Conservation (phyloP, 2,113 vertebrate species). For the Anoplopoma fimbria region DNA sequence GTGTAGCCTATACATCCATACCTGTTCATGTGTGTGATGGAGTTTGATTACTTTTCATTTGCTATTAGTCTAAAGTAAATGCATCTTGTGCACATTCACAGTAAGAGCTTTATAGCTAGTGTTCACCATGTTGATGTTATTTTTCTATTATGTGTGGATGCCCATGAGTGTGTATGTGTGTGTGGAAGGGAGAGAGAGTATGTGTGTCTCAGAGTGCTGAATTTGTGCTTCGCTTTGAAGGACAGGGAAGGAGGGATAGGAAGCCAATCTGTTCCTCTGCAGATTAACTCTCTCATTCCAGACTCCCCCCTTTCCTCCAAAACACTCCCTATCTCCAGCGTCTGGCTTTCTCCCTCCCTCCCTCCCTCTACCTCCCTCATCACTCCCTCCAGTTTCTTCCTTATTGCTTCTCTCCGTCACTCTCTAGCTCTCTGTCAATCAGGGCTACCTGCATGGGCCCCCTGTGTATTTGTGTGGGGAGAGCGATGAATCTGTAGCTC, state of each 20-base stretch:
- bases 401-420: conserved; percentile 51
- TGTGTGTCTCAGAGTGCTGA: conserved; percentile 55
- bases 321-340: conserved; percentile 70
- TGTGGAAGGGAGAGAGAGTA: neutral
- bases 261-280: conserved; percentile 76
- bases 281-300: conserved; percentile 80
- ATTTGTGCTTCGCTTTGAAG: conserved; percentile 73
- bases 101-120: conserved; percentile 19
- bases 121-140: conserved; percentile 25
- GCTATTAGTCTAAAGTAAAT: neutral
- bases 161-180: neutral
- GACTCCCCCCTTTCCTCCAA: conserved; percentile 57
- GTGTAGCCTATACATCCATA: neutral
- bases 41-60: neutral
- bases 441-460: conserved; percentile 46
- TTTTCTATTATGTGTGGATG: conserved; percentile 20
- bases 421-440: conserved; percentile 65
- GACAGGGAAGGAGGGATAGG: conserved; percentile 57
- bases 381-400: conserved; percentile 45
- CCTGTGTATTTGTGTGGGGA: conserved; percentile 60
- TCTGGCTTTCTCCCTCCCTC: conserved; percentile 35
- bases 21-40: conserved; percentile 21
- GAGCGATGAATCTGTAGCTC: conserved; percentile 50
- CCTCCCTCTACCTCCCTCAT: conserved; percentile 25
- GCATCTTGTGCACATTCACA: conserved; percentile 21